Evolutionary conservation across 2,888 invertebrate species (phyloP).

Genomic region (Barypeithes pellucidus): DNA sequence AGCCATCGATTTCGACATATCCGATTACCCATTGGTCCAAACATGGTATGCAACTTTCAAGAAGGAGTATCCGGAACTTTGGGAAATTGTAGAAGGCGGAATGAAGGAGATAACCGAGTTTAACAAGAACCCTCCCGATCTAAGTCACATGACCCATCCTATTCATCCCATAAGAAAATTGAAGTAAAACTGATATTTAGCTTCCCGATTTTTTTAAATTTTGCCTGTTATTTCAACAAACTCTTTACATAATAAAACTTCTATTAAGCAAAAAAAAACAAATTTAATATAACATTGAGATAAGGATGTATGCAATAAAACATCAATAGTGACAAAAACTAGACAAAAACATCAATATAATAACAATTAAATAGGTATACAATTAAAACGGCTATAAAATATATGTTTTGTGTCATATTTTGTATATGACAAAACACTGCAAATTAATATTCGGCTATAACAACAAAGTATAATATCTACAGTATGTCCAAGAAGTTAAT

Average conservation of each 20-base stretch:
- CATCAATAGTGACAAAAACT: constrained; percentile 26
- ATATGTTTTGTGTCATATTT: constrained; percentile 30
- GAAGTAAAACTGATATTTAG: background rate
- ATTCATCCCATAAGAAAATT: constrained; percentile 79
- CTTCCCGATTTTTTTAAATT: background rate
- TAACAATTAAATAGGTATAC: constrained; percentile 5
- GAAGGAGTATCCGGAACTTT: constrained; percentile 77
- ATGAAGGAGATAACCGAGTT: constrained; percentile 81
- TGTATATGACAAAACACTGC: constrained; percentile 15
- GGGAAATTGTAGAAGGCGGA: constrained; percentile 80
- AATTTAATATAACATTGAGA: constrained; percentile 40
- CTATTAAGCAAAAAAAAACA: constrained; percentile 32
- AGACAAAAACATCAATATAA: constrained; percentile 29
- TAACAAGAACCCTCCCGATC: constrained; percentile 82
- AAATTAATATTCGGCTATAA: constrained; percentile 18
- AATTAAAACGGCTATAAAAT: constrained; percentile 38
- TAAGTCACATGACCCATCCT: constrained; percentile 81
- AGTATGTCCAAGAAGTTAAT: too few species aligned
- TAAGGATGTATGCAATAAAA: constrained; percentile 33
- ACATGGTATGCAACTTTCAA: constrained; percentile 85
- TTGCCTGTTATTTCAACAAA: too few species aligned
- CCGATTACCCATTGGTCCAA: constrained; percentile 74
- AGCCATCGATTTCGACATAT: constrained; percentile 79
- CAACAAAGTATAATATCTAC: too few species aligned
- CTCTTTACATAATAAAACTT: background rate